A percentile compares a stretch with the other conserved stretches of the same genome.
Conservation (phyloP, 2,113 vertebrate genomes). For the Crotalus tigris region DNA sequence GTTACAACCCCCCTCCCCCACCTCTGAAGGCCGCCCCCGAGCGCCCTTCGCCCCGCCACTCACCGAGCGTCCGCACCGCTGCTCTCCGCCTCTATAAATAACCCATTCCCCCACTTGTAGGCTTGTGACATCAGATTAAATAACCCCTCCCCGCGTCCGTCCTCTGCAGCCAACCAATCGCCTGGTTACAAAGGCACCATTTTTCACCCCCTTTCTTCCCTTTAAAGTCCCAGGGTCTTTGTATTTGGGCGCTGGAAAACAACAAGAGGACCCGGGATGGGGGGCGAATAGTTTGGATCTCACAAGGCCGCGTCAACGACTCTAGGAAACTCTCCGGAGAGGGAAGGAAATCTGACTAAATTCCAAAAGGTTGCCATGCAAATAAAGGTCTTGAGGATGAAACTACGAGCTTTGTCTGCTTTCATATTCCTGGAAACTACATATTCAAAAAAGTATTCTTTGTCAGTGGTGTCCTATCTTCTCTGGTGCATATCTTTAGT, state of each 20-base stretch:
- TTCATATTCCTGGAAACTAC: background rate
- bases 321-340: background rate
- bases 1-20: too few species aligned
- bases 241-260: background rate
- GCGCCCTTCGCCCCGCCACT: background rate
- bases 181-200: background rate
- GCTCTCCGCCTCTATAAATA: constrained; percentile 27
- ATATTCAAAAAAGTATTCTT: background rate
- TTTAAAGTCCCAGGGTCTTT: background rate
- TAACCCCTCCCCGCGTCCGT: constrained; percentile 20
- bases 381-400: background rate
- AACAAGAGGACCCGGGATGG: background rate
- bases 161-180: background rate
- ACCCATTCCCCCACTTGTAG: constrained; percentile 5
- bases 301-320: background rate
- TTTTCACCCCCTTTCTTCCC: background rate
- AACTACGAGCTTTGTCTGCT: background rate
- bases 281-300: background rate
- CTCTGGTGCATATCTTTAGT: background rate
- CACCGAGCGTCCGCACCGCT: constrained; percentile 12
- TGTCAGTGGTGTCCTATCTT: background rate
- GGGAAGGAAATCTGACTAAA: background rate
- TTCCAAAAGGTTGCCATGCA: background rate
- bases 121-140: constrained; percentile 19
- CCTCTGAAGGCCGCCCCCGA: background rate